Conservation (phyloP, 2,797 vertebrate species). For the Mus spretus region DNA sequence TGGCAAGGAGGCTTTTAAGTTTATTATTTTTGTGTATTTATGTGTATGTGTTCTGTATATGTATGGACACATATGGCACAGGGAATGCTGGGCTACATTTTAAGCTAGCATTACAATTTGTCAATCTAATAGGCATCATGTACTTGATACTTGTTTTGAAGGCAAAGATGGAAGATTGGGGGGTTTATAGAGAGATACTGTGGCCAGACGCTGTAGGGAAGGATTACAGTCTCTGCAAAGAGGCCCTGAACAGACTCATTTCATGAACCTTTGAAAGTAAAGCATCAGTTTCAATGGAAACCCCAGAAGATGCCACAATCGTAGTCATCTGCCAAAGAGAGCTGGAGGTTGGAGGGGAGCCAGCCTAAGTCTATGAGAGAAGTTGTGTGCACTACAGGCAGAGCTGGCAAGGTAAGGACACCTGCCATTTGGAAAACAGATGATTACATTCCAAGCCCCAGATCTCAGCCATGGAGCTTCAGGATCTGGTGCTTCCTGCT, state of each 20-base stretch:
- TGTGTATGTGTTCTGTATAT: not conserved
- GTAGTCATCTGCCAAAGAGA: not conserved
- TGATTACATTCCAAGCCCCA: not conserved
- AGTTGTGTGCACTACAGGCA: not conserved
- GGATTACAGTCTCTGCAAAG: not conserved
- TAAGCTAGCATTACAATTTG: not conserved
- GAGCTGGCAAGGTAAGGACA: not conserved
- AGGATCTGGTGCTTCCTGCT: not conserved
- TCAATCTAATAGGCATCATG: not conserved
- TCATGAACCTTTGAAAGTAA: not conserved
- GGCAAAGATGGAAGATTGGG: not conserved
- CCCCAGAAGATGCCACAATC: not conserved
- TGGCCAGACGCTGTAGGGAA: not conserved
- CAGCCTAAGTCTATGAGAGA: not conserved
- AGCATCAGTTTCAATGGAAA: not conserved
- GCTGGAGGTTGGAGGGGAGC: not conserved
- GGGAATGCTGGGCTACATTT: not conserved
- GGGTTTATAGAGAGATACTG: not conserved
- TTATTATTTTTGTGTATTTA: not conserved
- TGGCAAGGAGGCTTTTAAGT: slow-evolving; percentile 17
- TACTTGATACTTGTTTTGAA: not conserved
- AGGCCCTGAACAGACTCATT: not conserved
- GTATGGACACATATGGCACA: not conserved
- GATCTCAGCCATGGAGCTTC: not conserved
- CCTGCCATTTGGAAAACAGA: not conserved